These are phyloP conservation scores for Platyscelio sp. DNA, from an alignment of 2,888 invertebrate genomes.

Conservation along the genomic window DNA sequence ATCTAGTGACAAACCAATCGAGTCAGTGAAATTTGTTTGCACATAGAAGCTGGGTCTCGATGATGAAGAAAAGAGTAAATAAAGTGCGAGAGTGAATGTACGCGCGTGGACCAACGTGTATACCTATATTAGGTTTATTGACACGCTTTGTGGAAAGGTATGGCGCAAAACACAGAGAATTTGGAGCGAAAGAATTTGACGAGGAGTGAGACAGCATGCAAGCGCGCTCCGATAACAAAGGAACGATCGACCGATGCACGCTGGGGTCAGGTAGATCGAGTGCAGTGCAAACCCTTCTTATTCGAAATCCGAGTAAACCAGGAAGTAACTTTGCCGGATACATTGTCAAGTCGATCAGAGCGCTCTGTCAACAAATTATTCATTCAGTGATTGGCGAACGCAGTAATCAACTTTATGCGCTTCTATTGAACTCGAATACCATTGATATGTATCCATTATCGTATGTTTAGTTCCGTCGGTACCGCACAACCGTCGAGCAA, in stretches of 20 bases:
- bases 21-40: constrained; percentile 69
- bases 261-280: constrained; percentile 78
- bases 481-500: not conserved
- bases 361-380: constrained; percentile 63
- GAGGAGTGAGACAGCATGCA: constrained; percentile 36
- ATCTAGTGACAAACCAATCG: constrained; percentile 65
- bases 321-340: constrained; percentile 62
- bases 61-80: constrained; percentile 81
- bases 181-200: constrained; percentile 55
- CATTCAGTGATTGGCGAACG: constrained; percentile 53
- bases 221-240: constrained; percentile 21
- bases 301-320: constrained; percentile 61
- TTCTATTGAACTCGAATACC: constrained; percentile 58
- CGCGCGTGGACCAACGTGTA: constrained; percentile 25
- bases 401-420: constrained; percentile 49
- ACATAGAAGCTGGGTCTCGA: constrained; percentile 70
- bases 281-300: constrained; percentile 78
- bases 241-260: constrained; percentile 67
- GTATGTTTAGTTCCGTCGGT: constrained; percentile 14
- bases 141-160: constrained; percentile 71
- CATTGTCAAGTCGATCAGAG: constrained; percentile 64
- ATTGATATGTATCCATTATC: constrained; percentile 49
- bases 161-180: constrained; percentile 57
- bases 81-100: constrained; percentile 67
- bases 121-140: constrained; percentile 77